Evolutionary conservation across 2,113 vertebrate species (phyloP).

Genomic region (Microtus oregoni): DNA sequence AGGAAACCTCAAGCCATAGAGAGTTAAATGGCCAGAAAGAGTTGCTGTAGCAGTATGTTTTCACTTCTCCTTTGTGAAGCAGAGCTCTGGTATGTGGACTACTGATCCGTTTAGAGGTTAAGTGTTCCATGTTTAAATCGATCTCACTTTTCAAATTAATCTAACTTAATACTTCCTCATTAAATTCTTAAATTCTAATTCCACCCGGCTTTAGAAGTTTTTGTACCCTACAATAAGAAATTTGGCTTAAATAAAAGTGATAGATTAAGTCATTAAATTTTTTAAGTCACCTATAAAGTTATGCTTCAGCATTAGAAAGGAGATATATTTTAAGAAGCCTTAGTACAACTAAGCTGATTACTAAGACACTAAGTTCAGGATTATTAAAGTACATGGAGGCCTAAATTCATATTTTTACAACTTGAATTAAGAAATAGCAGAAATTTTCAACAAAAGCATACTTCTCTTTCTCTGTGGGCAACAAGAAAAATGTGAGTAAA

Average conservation of each 20-base stretch:
- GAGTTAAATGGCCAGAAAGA: not conserved
- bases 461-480: not conserved
- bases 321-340: not conserved
- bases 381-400: not conserved
- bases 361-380: not conserved
- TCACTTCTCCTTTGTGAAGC: not conserved
- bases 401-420: not conserved
- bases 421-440: not conserved
- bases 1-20: not conserved
- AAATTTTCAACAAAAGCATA: not conserved
- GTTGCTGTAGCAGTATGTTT: not conserved
- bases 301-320: not conserved
- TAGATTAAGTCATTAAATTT: not conserved
- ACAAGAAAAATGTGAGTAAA: not conserved
- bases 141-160: conserved; percentile 43
- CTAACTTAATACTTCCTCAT: not conserved
- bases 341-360: conserved; percentile 11
- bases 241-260: conserved; percentile 20
- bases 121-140: conserved; percentile 38
- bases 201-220: not conserved
- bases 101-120: conserved; percentile 63
- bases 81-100: not conserved
- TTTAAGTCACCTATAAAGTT: conserved; percentile 16
- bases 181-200: conserved; percentile 47
- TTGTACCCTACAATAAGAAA: not conserved